Evolutionary conservation across 2,113 vertebrate genomes (phyloP).

Genomic region (Etia nguti): DNA sequence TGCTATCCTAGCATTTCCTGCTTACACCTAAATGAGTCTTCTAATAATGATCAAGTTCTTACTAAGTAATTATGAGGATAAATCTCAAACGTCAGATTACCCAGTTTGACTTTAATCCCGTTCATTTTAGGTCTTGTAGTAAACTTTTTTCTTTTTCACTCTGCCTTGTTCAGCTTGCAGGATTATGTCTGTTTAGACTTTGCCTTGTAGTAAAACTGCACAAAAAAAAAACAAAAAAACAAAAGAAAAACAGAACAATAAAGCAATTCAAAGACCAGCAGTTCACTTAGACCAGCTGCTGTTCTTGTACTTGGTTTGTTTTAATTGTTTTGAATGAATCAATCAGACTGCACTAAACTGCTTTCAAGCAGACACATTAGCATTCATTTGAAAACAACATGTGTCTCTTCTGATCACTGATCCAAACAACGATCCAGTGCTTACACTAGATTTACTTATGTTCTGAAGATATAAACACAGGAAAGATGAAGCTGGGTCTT

Average conservation of each 20-base stretch:
- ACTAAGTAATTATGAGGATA: background rate
- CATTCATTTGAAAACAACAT: background rate
- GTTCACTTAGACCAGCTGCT: background rate
- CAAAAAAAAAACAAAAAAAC: background rate
- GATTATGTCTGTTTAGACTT: constrained; percentile 43
- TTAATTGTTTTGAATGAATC: background rate
- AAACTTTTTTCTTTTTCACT: background rate
- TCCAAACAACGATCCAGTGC: background rate
- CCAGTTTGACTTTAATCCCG: background rate
- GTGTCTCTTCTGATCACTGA: background rate
- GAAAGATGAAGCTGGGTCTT: background rate
- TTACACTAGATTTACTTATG: background rate
- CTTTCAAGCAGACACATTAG: background rate
- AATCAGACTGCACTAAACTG: background rate
- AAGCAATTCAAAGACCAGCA: constrained; percentile 27
- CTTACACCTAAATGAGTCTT: constrained; percentile 6
- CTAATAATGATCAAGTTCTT: background rate
- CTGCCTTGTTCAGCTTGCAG: background rate
- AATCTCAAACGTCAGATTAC: background rate
- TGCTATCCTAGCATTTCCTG: constrained; percentile 31
- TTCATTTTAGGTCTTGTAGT: background rate
- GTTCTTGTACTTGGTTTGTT: background rate
- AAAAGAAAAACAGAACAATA: constrained; percentile 34
- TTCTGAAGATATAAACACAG: background rate
- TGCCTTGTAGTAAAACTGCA: constrained; percentile 44